Conservation (phyloP, 2,113 vertebrate species). For the Labeo rohita region DNA sequence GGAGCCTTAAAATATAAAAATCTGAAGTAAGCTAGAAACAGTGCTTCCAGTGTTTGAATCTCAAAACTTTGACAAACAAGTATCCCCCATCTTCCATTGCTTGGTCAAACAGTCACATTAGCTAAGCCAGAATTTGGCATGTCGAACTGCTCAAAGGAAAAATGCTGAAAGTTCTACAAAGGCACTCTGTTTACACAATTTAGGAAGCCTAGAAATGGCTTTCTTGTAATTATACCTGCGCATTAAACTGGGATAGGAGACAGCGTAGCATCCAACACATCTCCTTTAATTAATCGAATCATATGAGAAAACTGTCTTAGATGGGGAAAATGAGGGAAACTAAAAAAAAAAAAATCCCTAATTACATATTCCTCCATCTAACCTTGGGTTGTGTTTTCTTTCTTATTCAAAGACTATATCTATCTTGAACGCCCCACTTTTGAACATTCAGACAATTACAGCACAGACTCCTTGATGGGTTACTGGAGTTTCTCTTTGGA, state of each 20-base stretch:
- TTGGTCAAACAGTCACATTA: neutral
- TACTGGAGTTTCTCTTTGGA: constrained; percentile 7
- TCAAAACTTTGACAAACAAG: neutral
- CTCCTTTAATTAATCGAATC: neutral
- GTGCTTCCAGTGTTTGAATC: neutral
- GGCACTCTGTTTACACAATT: neutral
- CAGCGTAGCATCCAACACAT: neutral
- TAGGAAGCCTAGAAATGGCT: neutral
- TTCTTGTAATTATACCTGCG: neutral
- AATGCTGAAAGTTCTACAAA: neutral
- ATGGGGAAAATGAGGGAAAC: neutral
- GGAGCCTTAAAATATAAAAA: neutral
- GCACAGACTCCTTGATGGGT: neutral
- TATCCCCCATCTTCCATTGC: neutral
- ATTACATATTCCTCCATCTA: neutral
- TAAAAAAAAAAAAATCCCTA: neutral
- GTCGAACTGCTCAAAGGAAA: neutral
- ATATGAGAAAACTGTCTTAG: neutral
- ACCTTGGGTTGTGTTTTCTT: neutral
- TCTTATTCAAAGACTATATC: neutral
- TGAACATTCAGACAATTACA: neutral
- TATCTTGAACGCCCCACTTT: neutral
- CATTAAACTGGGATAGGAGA: neutral
- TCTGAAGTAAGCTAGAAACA: neutral
- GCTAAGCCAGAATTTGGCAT: neutral